Percentiles rank a stretch among this genome's conserved stretches.
Evolutionary conservation across 2,888 invertebrate genomes (phyloP).

Genomic region (Parapristionchus giblindavisi): DNA sequence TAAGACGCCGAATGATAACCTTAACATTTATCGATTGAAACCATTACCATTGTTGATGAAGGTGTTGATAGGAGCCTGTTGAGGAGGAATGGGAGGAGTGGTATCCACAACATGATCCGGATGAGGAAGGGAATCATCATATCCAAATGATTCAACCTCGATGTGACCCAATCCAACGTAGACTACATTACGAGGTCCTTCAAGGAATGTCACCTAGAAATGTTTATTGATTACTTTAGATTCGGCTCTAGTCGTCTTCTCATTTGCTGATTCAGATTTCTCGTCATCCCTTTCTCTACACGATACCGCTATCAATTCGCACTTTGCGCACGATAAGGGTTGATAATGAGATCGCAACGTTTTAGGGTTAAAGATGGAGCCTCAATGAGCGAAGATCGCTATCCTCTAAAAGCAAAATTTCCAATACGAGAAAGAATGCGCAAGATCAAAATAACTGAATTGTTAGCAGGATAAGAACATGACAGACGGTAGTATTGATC

Average conservation of each 20-base stretch:
- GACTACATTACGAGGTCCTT: neutral
- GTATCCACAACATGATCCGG: neutral
- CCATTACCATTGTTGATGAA: neutral
- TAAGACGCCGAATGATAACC: neutral
- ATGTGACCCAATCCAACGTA: slow-evolving; percentile 14
- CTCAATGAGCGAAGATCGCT: too few species aligned
- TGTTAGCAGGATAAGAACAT: too few species aligned
- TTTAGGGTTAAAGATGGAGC: too few species aligned
- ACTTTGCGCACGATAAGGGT: too few species aligned
- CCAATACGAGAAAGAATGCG: too few species aligned
- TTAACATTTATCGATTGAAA: neutral
- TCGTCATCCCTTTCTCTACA: neutral
- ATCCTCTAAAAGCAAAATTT: too few species aligned
- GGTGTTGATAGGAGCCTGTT: neutral
- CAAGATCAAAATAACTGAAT: too few species aligned
- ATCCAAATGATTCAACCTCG: slow-evolving; percentile 25
- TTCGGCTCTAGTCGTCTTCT: neutral
- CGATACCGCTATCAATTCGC: too few species aligned
- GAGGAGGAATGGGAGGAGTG: neutral
- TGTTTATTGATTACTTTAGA: neutral
- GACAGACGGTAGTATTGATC: too few species aligned
- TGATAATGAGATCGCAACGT: too few species aligned
- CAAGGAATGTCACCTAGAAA: slow-evolving; percentile 29
- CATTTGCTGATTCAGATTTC: neutral
- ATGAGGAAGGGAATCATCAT: slow-evolving; percentile 36